Percentiles rank a stretch among this genome's conserved stretches.
These are phyloP conservation scores for Macquaria australasica DNA, from an alignment of 2,113 vertebrate species.

Conservation along the genomic window DNA sequence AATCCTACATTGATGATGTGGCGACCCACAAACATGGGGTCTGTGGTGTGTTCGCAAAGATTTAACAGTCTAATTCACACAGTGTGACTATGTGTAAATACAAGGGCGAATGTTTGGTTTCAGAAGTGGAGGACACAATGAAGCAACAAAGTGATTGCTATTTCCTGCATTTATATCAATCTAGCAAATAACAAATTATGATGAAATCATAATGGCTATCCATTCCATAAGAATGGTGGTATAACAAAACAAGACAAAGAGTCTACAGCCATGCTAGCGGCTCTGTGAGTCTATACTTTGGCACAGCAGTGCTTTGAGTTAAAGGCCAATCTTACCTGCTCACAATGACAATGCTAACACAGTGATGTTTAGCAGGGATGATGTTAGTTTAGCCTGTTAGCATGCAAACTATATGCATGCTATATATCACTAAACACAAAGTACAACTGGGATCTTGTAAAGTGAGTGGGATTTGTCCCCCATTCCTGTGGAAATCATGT, in stretches of 20 bases:
- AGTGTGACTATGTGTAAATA: not conserved
- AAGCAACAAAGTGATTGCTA: not conserved
- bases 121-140: not conserved
- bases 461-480: too few relatives aligned
- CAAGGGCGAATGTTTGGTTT: not conserved
- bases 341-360: too few relatives aligned
- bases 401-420: too few relatives aligned
- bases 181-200: not conserved
- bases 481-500: not conserved
- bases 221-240: not conserved
- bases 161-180: not conserved
- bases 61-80: constrained; percentile 19
- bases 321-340: too few relatives aligned
- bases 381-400: too few relatives aligned
- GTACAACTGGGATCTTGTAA: too few relatives aligned
- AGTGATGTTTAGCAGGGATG: too few relatives aligned
- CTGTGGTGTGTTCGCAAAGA: constrained; percentile 35
- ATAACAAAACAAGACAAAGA: too few relatives aligned
- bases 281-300: not conserved
- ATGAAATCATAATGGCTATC: not conserved
- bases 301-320: too few relatives aligned
- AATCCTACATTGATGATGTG: constrained; percentile 36
- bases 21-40: constrained; percentile 32
- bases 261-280: too few relatives aligned
- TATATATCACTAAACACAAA: too few relatives aligned